Evolutionary conservation across 37 sponge, comb jelly and placozoan species (phyloP).

Genomic region (Eunapius fragilis): DNA sequence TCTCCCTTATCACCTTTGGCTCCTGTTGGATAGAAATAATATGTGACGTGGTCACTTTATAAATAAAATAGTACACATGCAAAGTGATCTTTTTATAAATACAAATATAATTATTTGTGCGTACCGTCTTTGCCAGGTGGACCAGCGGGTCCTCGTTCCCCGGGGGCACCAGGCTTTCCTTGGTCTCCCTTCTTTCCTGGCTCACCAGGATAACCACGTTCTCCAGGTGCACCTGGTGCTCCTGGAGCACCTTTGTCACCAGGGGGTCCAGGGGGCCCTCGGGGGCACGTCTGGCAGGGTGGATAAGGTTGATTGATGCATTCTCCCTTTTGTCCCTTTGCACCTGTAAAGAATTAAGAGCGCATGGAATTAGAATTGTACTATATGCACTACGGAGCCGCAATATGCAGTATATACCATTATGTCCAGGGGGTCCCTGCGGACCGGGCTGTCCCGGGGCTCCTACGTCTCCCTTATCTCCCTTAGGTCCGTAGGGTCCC

Average conservation of each 20-base stretch:
- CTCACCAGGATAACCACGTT: not conserved
- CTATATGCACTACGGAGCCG: not conserved
- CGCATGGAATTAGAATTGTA: not conserved
- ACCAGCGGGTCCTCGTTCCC: slow-evolving; percentile 56
- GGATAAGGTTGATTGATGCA: not conserved
- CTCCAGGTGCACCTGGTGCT: not conserved
- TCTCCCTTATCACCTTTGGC: slow-evolving; percentile 59
- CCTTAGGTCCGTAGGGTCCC: slow-evolving; percentile 36
- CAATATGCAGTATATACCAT: not conserved
- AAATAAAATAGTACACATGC: too few species aligned
- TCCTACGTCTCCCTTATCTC: not conserved
- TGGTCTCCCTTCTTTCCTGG: slow-evolving; percentile 1
- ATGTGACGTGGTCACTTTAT: too few species aligned
- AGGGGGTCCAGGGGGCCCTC: not conserved
- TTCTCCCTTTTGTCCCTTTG: not conserved
- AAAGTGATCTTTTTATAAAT: too few species aligned
- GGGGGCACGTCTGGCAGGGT: not conserved
- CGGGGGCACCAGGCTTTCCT: slow-evolving; percentile 44
- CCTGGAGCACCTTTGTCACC: not conserved
- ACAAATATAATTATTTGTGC: not conserved
- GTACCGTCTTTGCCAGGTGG: slow-evolving; percentile 2
- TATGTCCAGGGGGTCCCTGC: not conserved
- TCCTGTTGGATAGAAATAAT: not conserved
- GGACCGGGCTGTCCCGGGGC: not conserved
- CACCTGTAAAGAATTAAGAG: not conserved